Percentiles rank a stretch among this genome's conserved stretches.
Conservation (phyloP, 92 coral and sea anemone genomes). For the Chrysogorgia sp. region DNA sequence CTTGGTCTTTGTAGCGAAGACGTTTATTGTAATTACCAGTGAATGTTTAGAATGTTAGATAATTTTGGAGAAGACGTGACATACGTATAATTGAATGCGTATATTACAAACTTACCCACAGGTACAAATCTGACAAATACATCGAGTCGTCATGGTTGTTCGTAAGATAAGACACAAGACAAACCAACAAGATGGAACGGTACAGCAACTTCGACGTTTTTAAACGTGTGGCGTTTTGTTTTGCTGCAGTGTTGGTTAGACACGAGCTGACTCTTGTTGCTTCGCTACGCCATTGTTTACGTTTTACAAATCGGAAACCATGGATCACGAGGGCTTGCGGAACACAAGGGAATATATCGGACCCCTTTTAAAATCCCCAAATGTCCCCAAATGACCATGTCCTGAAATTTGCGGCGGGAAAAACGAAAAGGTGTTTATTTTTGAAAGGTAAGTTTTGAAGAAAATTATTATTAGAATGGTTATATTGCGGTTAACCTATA, state of each 20-base stretch:
- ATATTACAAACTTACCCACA: slow-evolving; percentile 87
- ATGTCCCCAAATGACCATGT: background rate
- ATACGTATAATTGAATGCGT: background rate
- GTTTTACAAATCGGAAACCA: background rate
- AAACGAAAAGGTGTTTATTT: background rate
- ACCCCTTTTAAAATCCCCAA: background rate
- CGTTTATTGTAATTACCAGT: too few relatives aligned
- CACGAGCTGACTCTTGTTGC: slow-evolving; percentile 55
- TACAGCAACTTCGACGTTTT: background rate
- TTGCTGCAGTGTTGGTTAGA: slow-evolving; percentile 11
- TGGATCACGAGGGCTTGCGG: background rate
- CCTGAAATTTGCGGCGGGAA: slow-evolving; percentile 32
- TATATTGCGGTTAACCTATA: background rate
- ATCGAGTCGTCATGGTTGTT: slow-evolving; percentile 64
- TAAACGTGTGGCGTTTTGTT: background rate
- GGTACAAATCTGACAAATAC: slow-evolving; percentile 98
- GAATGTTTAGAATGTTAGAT: too few relatives aligned
- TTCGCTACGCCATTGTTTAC: slow-evolving; percentile 53
- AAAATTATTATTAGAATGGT: background rate
- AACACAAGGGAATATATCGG: background rate
- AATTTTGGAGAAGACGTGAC: too few relatives aligned
- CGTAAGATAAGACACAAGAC: slow-evolving; percentile 14
- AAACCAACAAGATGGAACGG: background rate
- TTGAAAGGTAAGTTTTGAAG: slow-evolving; percentile 1
- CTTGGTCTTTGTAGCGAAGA: too few relatives aligned